Evolutionary conservation across 2,888 invertebrate genomes (phyloP), one percentile per base, ranked within the genome.

Genomic region (Campoplex capitator): DNA sequence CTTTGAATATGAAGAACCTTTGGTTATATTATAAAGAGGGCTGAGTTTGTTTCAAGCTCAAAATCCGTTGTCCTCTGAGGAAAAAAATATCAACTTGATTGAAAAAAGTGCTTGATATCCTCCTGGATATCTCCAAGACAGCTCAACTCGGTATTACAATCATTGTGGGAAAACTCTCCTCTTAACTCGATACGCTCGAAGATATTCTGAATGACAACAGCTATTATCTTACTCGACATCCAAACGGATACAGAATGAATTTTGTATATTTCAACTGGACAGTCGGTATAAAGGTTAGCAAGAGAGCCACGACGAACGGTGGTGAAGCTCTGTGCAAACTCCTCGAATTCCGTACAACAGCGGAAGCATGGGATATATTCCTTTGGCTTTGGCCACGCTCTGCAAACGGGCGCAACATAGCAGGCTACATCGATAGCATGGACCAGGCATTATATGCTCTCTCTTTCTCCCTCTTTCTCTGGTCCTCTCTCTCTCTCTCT

Each of bases 351-450:
- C 74, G 84, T 84, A 68, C 77, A 87, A 84, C 81, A 82, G 75
- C 81, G 74, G 62, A 54, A 82, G 74, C 82, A 23, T 70, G 68
- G 68, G 81, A 65, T 82, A 82, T 84, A 87, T 82, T 87, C 84
- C 87, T 87, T 87, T 87, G 87, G 84, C 87, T 84, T 87, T 87
- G 81, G 83, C 74, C 56, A 18, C 38, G 23, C 80, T 77, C 58
- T 76, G 45, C 77, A 67, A 81, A 81, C 77, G 65, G 54, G 68
- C 68, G 23, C 51, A 42, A 76, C 68, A 45, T 35, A 68, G 67
- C 81, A 23, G 79, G 42, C 51, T 78, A 68, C 54, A 54, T 68
- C 35, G 51, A 68, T 77, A 77, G 65, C 23, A 67, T 77, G 73
- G 51, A 62, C 82, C 75, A 75, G 70, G 70, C 82, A 75, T 74